Evolutionary conservation across 2,113 vertebrate genomes (phyloP), one percentile per base, ranked within the genome.

Genomic region (Charina bottae): DNA sequence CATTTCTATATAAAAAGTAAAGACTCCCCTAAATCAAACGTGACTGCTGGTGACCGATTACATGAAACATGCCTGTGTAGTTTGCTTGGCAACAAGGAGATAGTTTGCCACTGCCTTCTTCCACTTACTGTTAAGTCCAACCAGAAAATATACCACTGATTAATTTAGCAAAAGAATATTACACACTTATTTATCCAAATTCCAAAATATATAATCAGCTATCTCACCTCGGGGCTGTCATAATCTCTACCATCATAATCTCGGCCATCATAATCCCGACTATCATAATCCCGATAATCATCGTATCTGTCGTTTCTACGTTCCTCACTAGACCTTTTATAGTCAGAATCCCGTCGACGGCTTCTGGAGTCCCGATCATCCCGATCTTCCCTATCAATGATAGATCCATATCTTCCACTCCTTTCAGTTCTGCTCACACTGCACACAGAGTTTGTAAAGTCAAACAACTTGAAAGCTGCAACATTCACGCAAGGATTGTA

Each of bases 341-440:
- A 98, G 84, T 98, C 98, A 33, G 98, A 98, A 56, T 99, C 99
- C 21, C 99, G 98, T 88, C 99, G 97, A 53, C 99, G 95, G 94
- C 97, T 97, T 85, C 98, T 97, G 37, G 97, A 97, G 46, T 99
- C 98, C 2, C 98, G 97, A 90, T 98, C 98, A 13, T 99, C 98
- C 0, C 97, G 97, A 33, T 99, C 98, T 90, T 99, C 98, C 9
- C 98, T 98, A 78, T 98, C 96, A 92, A 98, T 98, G 53, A 99
- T 99, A 3, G 98, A 99, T 55, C 99, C 99, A 0, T 99, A 99
- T 89, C 99, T 97, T 92, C 99, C 99, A 37, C 99, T 99, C 11
- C 99, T 98, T 90, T 99, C 99, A 49, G 99, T 99, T 94, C 99
- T 98, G 95, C 99, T 98, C 90, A 99, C 98, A 93, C 99, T 99